phyloP scores from a whole-genome alignment of 2,888 invertebrate species.

The Cactoblastis cactorum region DNA sequence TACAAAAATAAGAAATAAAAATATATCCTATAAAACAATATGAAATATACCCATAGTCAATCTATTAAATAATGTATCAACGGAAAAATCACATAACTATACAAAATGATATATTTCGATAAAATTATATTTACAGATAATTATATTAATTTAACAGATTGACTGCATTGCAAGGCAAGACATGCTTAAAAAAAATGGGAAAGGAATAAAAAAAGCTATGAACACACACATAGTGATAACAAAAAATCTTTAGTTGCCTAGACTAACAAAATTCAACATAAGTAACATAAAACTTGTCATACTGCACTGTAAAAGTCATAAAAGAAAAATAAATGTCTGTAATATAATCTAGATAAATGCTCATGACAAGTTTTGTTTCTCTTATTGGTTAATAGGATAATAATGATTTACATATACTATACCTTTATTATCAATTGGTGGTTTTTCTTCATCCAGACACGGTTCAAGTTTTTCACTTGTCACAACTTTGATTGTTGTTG shows the following conservation, averaged over 20 bases:
- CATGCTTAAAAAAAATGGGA: conserved; percentile 23
- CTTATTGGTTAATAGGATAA: not conserved
- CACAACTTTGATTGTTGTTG: conserved; percentile 47
- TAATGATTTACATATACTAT: not conserved
- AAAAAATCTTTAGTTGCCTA: too few species aligned
- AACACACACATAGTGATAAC: conserved; percentile 54
- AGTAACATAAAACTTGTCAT: too few species aligned
- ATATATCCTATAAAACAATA: too few species aligned
- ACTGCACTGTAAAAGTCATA: too few species aligned
- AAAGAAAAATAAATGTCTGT: too few species aligned
- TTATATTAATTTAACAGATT: not conserved
- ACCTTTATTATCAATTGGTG: not conserved
- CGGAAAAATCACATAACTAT: too few species aligned
- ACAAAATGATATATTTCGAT: too few species aligned
- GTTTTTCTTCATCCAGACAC: not conserved
- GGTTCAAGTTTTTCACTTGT: conserved; percentile 35
- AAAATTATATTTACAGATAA: not conserved
- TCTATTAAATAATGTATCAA: too few species aligned
- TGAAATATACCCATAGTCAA: too few species aligned
- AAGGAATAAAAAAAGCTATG: conserved; percentile 53
- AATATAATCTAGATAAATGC: not conserved
- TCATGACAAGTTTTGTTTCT: not conserved
- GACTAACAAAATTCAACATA: too few species aligned
- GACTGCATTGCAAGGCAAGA: not conserved
- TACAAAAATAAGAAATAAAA: too few species aligned